phyloP scores from a whole-genome alignment of 2,797 vertebrate genomes.

The Hemitrygon akajei region DNA sequence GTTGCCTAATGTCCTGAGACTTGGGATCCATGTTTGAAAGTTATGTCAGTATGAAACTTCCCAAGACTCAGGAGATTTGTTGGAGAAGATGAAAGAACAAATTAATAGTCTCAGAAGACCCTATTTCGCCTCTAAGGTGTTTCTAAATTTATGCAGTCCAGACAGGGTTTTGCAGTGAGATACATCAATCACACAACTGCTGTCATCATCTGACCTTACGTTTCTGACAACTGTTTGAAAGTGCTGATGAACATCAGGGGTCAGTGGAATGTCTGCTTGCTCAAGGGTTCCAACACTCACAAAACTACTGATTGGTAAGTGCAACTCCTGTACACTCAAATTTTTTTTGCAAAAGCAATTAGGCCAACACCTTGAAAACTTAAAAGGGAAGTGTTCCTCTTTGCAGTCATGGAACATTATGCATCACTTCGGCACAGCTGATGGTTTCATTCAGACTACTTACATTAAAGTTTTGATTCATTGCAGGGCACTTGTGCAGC shows the following conservation, averaged over 20 bases:
- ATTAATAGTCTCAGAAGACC: neutral
- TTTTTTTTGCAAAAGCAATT: neutral
- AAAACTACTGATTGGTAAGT: neutral
- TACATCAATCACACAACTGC: neutral
- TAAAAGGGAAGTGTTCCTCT: neutral
- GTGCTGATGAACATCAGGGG: neutral
- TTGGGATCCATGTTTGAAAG: neutral
- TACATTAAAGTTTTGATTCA: neutral
- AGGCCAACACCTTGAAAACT: neutral
- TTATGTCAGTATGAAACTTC: conserved; percentile 14
- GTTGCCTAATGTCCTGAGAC: neutral
- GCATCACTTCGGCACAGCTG: neutral
- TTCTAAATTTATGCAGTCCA: neutral
- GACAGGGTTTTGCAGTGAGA: neutral
- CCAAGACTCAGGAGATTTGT: neutral
- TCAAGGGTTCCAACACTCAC: neutral
- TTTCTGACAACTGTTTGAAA: neutral
- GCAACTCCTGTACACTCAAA: neutral
- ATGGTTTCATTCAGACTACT: neutral
- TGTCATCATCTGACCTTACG: neutral
- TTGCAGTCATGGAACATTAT: neutral
- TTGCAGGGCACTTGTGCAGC: neutral
- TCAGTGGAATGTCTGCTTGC: neutral
- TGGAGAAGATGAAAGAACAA: neutral
- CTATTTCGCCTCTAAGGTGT: neutral